Percentiles rank a stretch among this genome's conserved stretches.
phyloP scores from a whole-genome alignment of 1,140 invertebrate species.

The Zaprionus taronus region DNA sequence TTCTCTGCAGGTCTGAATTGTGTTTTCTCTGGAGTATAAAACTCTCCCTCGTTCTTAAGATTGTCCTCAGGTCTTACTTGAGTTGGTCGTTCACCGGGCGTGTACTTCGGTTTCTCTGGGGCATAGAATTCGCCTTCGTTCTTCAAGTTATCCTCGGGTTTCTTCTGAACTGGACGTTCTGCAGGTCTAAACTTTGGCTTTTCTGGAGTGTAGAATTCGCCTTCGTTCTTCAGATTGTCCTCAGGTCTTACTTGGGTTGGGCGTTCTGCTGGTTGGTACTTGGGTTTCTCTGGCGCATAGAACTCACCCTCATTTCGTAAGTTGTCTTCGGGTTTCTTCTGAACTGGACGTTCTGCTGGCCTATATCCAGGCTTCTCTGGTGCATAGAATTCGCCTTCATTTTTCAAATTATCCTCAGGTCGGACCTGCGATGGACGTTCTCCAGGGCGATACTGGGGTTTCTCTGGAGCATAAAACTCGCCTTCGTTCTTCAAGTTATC shows the following conservation, averaged over 20 bases:
- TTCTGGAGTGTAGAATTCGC: slow-evolving; percentile 83
- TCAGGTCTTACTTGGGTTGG: slow-evolving; percentile 79
- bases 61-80: slow-evolving; percentile 75
- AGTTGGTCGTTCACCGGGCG: slow-evolving; percentile 85
- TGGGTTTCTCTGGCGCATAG: slow-evolving; percentile 72
- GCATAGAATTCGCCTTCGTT: slow-evolving; percentile 84
- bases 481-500: no score
- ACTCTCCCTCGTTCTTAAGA: slow-evolving; percentile 56
- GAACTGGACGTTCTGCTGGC: slow-evolving; percentile 85
- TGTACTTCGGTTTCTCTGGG: slow-evolving; percentile 50
- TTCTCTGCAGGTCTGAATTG: slow-evolving; percentile 85
- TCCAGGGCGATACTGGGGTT: no score
- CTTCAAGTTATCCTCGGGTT: no score
- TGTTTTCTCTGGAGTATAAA: slow-evolving; percentile 81
- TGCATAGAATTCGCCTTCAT: no score
- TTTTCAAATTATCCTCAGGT: no score
- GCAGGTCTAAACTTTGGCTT: slow-evolving; percentile 78
- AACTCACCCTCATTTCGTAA: slow-evolving; percentile 85
- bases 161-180: slow-evolving; percentile 74
- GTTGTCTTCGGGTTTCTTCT: slow-evolving; percentile 85
- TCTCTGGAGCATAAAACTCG: no score
- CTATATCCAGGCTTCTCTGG: slow-evolving; percentile 4
- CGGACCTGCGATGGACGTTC: no score
- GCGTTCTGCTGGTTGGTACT: slow-evolving; percentile 84
- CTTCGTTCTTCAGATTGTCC: slow-evolving; percentile 54